Evolutionary conservation across 2,797 vertebrate genomes (phyloP).

Genomic region (Oreortyx pictus): DNA sequence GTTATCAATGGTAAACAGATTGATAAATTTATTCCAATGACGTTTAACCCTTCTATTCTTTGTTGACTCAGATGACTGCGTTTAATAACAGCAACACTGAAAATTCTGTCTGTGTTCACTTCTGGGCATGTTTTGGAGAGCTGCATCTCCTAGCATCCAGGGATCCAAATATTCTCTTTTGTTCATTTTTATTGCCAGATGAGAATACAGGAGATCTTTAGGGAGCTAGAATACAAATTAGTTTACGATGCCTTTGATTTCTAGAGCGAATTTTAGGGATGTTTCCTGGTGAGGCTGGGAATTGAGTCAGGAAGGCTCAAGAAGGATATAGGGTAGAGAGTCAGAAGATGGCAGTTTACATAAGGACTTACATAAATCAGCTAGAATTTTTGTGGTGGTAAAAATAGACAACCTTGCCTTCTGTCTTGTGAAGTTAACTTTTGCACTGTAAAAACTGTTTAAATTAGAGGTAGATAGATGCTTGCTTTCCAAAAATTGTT

Average conservation of each 20-base stretch:
- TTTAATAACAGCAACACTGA: neutral
- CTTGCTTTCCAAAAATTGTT: constrained; percentile 8
- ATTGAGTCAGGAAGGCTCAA: neutral
- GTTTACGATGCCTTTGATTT: neutral
- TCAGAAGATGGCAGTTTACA: neutral
- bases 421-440: neutral
- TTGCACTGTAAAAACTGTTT: neutral
- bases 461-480: neutral
- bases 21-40: neutral
- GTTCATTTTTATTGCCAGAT: neutral
- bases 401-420: neutral
- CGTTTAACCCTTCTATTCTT: neutral
- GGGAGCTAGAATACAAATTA: neutral
- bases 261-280: neutral
- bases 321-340: neutral
- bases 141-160: neutral
- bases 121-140: neutral
- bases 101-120: neutral
- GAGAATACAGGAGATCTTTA: neutral
- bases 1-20: neutral
- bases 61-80: neutral
- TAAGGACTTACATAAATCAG: neutral
- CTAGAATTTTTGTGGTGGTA: neutral
- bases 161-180: neutral
- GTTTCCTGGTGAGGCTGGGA: neutral